phyloP scores from a whole-genome alignment of 2,797 vertebrate genomes.

The Tamandua tetradactyla region DNA sequence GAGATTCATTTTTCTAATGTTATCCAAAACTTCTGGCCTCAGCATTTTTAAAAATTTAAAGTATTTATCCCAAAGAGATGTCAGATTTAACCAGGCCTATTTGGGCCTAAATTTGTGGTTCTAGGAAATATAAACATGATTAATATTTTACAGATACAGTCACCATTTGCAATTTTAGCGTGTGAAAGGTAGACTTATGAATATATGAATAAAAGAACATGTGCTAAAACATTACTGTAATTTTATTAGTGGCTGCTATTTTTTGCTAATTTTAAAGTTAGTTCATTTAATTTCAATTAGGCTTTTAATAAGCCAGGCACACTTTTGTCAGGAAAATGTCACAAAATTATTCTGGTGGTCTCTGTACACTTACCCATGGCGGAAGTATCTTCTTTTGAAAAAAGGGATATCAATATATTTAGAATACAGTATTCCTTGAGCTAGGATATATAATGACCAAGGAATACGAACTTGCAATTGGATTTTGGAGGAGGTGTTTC shows the following conservation, averaged over 20 bases:
- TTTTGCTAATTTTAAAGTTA: constrained; percentile 58
- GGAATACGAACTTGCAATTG: not conserved
- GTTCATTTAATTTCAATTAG: constrained; percentile 49
- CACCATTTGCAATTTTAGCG: not conserved
- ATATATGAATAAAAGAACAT: not conserved
- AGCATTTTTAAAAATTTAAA: constrained; percentile 30
- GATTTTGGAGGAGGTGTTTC: not conserved
- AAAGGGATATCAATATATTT: constrained; percentile 10
- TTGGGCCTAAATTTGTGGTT: constrained; percentile 38
- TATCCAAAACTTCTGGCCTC: constrained; percentile 27
- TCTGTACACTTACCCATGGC: not conserved
- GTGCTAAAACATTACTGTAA: not conserved
- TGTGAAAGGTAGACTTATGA: constrained; percentile 24
- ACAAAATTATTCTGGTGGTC: constrained; percentile 34
- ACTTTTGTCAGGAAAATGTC: not conserved
- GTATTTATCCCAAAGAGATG: constrained; percentile 38
- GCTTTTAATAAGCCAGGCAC: constrained; percentile 37
- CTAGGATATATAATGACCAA: not conserved
- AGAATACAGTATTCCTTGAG: not conserved
- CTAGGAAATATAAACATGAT: constrained; percentile 24
- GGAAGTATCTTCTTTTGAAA: constrained; percentile 13
- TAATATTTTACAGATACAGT: not conserved
- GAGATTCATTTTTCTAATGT: constrained; percentile 38
- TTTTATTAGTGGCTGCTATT: constrained; percentile 36
- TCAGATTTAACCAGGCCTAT: constrained; percentile 16